phyloP scores from a whole-genome alignment of 1,140 invertebrate genomes.

The Nymphalis io region DNA sequence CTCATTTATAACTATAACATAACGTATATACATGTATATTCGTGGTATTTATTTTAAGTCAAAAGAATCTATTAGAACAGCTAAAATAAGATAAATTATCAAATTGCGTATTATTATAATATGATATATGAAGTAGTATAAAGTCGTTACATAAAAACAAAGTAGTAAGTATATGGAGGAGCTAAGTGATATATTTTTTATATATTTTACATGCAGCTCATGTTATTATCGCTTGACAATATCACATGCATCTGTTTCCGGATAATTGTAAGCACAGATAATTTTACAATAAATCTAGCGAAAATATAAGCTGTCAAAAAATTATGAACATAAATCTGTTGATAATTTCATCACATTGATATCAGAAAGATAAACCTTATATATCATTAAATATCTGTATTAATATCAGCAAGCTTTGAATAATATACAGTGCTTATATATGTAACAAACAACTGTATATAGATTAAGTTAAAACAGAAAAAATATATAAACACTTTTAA shows the following conservation, averaged over 20 bases:
- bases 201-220: slow-evolving; percentile 2
- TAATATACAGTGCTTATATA: too few species aligned
- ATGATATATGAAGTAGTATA: slow-evolving; percentile 1
- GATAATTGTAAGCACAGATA: too few species aligned
- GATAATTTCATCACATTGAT: too few species aligned
- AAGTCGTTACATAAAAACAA: neutral
- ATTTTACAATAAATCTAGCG: too few species aligned
- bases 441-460: too few species aligned
- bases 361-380: too few species aligned
- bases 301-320: too few species aligned
- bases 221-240: slow-evolving; percentile 13
- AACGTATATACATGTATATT: slow-evolving; percentile 20
- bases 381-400: too few species aligned
- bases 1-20: neutral
- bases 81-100: neutral
- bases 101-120: neutral
- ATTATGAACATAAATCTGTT: too few species aligned
- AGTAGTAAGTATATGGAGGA: slow-evolving; percentile 10
- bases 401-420: too few species aligned
- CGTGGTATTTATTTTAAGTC: neutral
- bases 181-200: slow-evolving; percentile 5
- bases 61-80: neutral
- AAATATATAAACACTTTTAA: too few species aligned
- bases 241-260: slow-evolving; percentile 8
- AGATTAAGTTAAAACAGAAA: too few species aligned